Conservation (phyloP, 2,797 vertebrate species). For the Ptychadena robeensis region DNA sequence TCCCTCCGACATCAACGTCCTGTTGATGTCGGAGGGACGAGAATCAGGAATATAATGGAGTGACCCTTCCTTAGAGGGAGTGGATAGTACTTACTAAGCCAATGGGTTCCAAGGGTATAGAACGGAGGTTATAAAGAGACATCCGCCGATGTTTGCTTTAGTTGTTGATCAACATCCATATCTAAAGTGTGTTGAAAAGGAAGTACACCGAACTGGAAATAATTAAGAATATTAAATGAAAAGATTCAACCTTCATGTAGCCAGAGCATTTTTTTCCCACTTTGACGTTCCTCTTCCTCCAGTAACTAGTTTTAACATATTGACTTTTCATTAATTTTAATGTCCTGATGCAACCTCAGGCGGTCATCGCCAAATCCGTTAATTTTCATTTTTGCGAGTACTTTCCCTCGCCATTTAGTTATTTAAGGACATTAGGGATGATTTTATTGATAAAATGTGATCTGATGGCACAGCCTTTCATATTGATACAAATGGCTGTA, state of each 20-base stretch:
- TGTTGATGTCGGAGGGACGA: no score
- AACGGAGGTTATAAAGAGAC: not conserved
- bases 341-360: not conserved
- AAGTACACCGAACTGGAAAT: not conserved
- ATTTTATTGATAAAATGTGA: constrained; percentile 38
- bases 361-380: constrained; percentile 17
- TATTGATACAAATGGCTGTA: constrained; percentile 52
- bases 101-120: no score
- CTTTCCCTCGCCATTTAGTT: constrained; percentile 27
- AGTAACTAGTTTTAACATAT: not conserved
- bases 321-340: not conserved
- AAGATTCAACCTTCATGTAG: not conserved
- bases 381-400: constrained; percentile 8
- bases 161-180: not conserved
- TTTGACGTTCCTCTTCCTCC: not conserved
- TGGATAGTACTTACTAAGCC: no score
- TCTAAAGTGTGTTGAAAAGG: not conserved
- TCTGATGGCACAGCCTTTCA: constrained; percentile 35
- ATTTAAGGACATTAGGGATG: constrained; percentile 23
- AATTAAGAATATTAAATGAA: not conserved
- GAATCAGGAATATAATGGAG: no score
- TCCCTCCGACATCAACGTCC: no score
- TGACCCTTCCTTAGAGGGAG: no score
- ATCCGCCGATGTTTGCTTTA: not conserved
- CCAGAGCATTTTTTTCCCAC: not conserved